Evolutionary conservation across 2,113 vertebrate genomes (phyloP).

Genomic region (Tylochromis polylepis): DNA sequence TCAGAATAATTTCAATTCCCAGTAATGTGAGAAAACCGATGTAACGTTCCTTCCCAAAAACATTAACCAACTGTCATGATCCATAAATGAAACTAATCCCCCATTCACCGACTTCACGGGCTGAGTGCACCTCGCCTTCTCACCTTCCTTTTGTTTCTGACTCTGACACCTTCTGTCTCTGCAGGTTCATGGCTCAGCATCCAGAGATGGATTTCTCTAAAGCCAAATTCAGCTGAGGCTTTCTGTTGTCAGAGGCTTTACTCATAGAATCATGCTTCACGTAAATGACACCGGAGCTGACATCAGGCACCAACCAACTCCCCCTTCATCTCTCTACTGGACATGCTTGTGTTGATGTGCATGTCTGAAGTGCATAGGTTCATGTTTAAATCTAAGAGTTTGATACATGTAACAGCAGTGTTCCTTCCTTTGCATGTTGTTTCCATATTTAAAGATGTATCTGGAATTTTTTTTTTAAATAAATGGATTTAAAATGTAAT

Average conservation of each 20-base stretch:
- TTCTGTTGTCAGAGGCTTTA: background rate
- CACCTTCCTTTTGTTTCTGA: background rate
- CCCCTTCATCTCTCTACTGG: background rate
- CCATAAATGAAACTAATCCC: background rate
- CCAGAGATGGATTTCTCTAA: conserved; percentile 83
- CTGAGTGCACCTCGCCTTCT: background rate
- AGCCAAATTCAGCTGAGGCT: conserved; percentile 78
- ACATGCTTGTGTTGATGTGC: background rate
- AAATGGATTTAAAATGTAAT: conserved; percentile 32
- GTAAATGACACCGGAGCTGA: background rate
- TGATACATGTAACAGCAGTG: background rate
- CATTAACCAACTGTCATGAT: fast-evolving
- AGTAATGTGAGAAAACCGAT: background rate
- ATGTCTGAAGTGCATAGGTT: background rate
- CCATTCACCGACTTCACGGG: background rate
- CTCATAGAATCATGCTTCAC: background rate
- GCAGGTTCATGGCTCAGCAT: conserved; percentile 79
- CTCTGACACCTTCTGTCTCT: background rate
- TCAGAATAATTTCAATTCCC: background rate
- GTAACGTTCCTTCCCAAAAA: fast-evolving
- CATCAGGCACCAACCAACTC: background rate
- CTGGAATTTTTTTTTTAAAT: conserved; percentile 31
- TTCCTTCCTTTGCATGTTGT: conserved; percentile 20
- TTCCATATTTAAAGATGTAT: conserved; percentile 43
- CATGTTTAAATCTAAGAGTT: background rate